These are phyloP conservation scores for Xylota sylvarum DNA, from an alignment of 2,888 invertebrate species.

Conservation along the genomic window DNA sequence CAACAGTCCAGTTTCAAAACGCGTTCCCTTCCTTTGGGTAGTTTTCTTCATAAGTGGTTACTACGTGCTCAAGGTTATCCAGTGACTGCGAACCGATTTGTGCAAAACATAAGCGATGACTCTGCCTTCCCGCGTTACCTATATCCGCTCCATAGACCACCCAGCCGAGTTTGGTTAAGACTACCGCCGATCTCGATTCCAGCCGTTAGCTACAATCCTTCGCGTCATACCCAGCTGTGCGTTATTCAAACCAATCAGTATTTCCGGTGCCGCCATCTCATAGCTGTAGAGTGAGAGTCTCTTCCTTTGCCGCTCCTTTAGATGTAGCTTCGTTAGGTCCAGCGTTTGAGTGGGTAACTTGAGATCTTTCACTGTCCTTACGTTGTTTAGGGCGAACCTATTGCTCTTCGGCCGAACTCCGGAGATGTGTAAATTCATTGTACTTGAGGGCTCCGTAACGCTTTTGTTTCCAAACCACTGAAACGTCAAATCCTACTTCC, in stretches of 20 bases:
- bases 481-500: not conserved
- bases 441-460: not conserved
- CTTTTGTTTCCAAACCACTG: too few relatives aligned
- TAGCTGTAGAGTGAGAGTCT: too few relatives aligned
- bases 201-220: not conserved
- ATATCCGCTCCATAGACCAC: not conserved
- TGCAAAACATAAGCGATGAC: too few relatives aligned
- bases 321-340: slow-evolving; percentile 14
- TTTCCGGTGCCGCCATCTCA: too few relatives aligned
- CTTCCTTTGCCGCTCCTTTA: not conserved
- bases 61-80: too few relatives aligned
- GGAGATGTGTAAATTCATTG: not conserved
- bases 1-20: slow-evolving; percentile 45
- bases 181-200: slow-evolving; percentile 4
- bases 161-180: slow-evolving; percentile 19
- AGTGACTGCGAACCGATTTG: too few relatives aligned
- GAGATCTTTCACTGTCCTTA: slow-evolving; percentile 25
- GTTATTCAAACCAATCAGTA: too few relatives aligned
- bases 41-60: not conserved
- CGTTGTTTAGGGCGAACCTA: not conserved
- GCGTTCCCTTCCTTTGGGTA: slow-evolving; percentile 6
- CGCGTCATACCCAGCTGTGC: too few relatives aligned
- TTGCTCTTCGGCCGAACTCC: not conserved
- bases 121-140: too few relatives aligned
- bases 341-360: slow-evolving; percentile 38